Percentiles rank a stretch among this genome's conserved stretches.
These are phyloP conservation scores for Protophormia terraenovae DNA, from an alignment of 2,888 invertebrate species.

Conservation along the genomic window DNA sequence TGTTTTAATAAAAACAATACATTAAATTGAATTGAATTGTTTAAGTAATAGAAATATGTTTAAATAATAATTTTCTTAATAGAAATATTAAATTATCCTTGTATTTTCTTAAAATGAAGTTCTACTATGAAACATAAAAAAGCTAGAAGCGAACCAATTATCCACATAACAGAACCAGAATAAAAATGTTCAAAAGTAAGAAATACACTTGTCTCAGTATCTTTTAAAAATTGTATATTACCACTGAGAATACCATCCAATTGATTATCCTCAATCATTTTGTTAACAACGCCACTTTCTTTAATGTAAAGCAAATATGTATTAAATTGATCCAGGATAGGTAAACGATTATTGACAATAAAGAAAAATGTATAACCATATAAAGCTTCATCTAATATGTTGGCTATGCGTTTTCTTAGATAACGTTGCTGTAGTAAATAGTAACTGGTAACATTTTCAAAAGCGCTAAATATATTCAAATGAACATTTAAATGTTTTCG, in stretches of 20 bases:
- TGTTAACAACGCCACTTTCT: slow-evolving; percentile 26
- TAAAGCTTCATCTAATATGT: neutral
- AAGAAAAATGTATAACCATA: slow-evolving; percentile 4
- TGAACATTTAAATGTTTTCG: slow-evolving; percentile 32
- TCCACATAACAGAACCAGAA: neutral
- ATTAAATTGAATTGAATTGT: no score
- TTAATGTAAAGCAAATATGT: slow-evolving; percentile 11
- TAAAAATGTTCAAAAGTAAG: slow-evolving; percentile 9
- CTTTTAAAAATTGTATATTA: slow-evolving; percentile 14
- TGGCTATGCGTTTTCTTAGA: slow-evolving; percentile 12
- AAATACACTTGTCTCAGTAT: neutral
- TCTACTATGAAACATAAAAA: neutral
- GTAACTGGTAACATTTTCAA: neutral
- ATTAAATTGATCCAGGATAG: slow-evolving; percentile 29
- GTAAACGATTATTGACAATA: neutral
- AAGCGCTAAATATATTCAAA: neutral
- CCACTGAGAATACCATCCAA: slow-evolving; percentile 35
- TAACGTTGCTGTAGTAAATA: slow-evolving; percentile 31
- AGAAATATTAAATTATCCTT: no score
- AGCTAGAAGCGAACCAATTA: neutral
- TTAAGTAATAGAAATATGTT: no score
- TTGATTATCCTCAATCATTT: neutral
- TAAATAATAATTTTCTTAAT: no score
- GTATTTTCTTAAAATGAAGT: neutral
- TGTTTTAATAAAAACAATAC: no score